phyloP scores from a whole-genome alignment of 2,113 vertebrate genomes.

The Clarias batrachus region DNA sequence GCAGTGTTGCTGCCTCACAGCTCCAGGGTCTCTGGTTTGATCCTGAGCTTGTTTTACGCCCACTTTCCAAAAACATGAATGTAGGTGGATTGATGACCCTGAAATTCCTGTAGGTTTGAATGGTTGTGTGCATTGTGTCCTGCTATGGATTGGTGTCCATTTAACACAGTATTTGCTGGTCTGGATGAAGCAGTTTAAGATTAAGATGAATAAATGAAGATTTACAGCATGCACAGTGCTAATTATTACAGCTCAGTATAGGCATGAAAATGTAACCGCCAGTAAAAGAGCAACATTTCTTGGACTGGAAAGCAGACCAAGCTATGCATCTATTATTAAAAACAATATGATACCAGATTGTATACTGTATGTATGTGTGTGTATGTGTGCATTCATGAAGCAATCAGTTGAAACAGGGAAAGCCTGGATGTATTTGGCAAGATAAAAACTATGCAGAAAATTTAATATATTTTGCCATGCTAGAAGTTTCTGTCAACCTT shows the following conservation, averaged over 20 bases:
- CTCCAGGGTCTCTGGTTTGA: background rate
- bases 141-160: background rate
- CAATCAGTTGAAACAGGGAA: background rate
- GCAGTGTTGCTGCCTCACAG: background rate
- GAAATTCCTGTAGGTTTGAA: background rate
- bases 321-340: background rate
- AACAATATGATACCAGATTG: background rate
- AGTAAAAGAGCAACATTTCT: conserved; percentile 1
- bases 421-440: background rate
- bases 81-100: background rate
- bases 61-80: background rate
- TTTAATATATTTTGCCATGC: background rate
- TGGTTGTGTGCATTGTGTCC: background rate
- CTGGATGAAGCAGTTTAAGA: background rate
- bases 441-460: too few relatives aligned
- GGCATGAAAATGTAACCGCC: background rate
- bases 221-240: background rate
- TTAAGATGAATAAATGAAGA: background rate
- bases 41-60: background rate
- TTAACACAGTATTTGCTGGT: background rate
- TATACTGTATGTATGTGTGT: background rate
- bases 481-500: background rate
- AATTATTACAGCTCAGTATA: background rate
- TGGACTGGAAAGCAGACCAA: background rate
- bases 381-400: background rate